Percentiles rank a stretch among this genome's conserved stretches.
phyloP scores from a whole-genome alignment of 2,888 invertebrate genomes.

The Tetragonisca angustula region DNA sequence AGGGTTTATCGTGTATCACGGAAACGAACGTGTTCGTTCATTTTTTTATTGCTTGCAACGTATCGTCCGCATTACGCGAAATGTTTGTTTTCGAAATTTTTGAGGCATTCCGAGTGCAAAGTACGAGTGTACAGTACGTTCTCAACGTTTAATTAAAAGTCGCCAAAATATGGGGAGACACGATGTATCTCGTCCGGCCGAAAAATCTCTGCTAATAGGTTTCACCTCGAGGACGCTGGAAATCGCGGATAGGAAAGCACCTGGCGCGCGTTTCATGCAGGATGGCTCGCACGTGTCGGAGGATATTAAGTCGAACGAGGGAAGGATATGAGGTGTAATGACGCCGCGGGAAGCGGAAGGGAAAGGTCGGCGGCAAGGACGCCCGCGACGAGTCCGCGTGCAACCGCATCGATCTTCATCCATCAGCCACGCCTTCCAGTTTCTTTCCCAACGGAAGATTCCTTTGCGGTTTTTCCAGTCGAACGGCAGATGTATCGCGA shows the following conservation, averaged over 20 bases:
- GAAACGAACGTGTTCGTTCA: conserved; percentile 45
- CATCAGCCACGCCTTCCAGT: conserved; percentile 73
- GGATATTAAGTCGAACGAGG: conserved; percentile 67
- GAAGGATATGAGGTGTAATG: conserved; percentile 68
- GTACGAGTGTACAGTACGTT: too few relatives aligned
- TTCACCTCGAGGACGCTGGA: neutral
- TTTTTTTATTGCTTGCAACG: too few relatives aligned
- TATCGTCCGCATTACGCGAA: too few relatives aligned
- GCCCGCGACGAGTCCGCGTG: conserved; percentile 59
- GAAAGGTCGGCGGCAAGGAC: conserved; percentile 27
- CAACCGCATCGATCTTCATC: conserved; percentile 81
- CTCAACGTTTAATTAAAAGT: too few relatives aligned
- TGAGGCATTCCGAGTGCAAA: too few relatives aligned
- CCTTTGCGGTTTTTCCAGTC: conserved; percentile 62
- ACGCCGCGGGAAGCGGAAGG: conserved; percentile 40
- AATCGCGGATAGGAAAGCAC: conserved; percentile 42
- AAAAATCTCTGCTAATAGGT: too few relatives aligned
- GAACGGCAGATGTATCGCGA: conserved; percentile 55
- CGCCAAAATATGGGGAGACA: too few relatives aligned
- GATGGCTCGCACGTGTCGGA: conserved; percentile 63
- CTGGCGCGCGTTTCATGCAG: conserved; percentile 51
- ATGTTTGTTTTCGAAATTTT: too few relatives aligned
- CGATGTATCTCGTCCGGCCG: too few relatives aligned
- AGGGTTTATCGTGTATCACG: conserved; percentile 46
- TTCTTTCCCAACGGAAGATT: conserved; percentile 48